Percentiles rank a stretch among this genome's conserved stretches.
Conservation (phyloP, 2,888 invertebrate genomes). For the Protophormia terraenovae region DNA sequence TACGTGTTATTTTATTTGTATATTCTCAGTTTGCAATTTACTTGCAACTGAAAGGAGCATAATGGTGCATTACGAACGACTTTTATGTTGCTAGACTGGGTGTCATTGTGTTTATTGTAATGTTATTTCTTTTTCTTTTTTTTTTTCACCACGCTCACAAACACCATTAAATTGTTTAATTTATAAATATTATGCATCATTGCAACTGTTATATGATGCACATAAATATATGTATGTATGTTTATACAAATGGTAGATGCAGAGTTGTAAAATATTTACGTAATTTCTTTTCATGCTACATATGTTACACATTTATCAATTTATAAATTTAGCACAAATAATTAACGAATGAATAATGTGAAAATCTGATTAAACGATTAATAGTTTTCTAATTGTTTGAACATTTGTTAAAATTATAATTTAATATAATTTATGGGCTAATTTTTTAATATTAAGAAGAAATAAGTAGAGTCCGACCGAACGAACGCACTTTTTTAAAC, state of each 20-base stretch:
- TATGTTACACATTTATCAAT: conserved; percentile 33
- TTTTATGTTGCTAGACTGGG: conserved; percentile 2
- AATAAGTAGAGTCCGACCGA: too few species aligned
- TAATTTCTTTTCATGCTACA: conserved; percentile 14
- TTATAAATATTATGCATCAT: conserved; percentile 57
- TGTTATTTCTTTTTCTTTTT: conserved; percentile 26
- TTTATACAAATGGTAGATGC: neutral
- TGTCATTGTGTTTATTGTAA: conserved; percentile 20
- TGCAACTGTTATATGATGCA: conserved; percentile 35
- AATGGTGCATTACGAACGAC: conserved; percentile 29
- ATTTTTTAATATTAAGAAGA: too few species aligned
- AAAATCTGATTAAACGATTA: conserved; percentile 12
- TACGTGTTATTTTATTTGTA: conserved; percentile 22
- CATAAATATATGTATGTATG: neutral
- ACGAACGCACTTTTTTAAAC: too few species aligned
- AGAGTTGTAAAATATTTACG: conserved; percentile 42
- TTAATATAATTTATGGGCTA: too few species aligned
- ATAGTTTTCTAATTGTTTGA: too few species aligned
- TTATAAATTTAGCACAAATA: neutral
- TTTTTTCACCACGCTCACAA: conserved; percentile 27
- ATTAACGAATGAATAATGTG: conserved; percentile 1
- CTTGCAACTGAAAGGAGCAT: neutral
- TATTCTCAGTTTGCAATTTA: conserved; percentile 7
- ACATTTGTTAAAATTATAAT: too few species aligned
- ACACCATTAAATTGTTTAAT: conserved; percentile 55